phyloP scores from a whole-genome alignment of 2,113 vertebrate species.

The Vombatus ursinus region DNA sequence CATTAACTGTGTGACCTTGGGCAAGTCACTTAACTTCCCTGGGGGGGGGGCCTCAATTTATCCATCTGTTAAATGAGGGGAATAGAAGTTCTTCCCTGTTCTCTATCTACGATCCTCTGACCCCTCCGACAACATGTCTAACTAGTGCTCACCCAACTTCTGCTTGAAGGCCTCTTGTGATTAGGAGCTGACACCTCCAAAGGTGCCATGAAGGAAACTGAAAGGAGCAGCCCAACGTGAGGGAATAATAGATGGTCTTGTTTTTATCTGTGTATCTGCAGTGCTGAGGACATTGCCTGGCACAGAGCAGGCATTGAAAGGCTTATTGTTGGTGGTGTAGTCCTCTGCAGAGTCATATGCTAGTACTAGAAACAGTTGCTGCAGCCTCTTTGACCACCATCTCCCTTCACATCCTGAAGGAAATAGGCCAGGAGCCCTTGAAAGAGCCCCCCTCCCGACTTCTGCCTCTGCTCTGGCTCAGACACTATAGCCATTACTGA shows the following conservation, averaged over 20 bases:
- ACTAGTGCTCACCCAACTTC: neutral
- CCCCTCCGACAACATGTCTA: neutral
- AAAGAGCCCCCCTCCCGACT: neutral
- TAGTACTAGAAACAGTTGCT: neutral
- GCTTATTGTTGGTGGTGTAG: neutral
- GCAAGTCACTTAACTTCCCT: neutral
- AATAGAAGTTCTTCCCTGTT: neutral
- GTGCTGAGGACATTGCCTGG: neutral
- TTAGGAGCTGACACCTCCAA: neutral
- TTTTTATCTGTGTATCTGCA: neutral
- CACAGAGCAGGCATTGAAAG: neutral
- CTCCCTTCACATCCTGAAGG: neutral
- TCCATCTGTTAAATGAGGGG: neutral
- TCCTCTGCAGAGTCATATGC: neutral
- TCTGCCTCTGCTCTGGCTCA: neutral
- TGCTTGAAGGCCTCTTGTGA: neutral
- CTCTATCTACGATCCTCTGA: neutral
- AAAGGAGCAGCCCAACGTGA: neutral
- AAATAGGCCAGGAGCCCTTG: neutral
- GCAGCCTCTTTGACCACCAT: neutral
- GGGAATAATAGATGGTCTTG: neutral
- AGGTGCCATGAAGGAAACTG: neutral
- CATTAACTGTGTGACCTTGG: neutral
- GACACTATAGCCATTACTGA: neutral
- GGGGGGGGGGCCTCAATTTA: neutral